phyloP scores from a whole-genome alignment of 1,140 invertebrate species.

The Elymnias hypermnestra region DNA sequence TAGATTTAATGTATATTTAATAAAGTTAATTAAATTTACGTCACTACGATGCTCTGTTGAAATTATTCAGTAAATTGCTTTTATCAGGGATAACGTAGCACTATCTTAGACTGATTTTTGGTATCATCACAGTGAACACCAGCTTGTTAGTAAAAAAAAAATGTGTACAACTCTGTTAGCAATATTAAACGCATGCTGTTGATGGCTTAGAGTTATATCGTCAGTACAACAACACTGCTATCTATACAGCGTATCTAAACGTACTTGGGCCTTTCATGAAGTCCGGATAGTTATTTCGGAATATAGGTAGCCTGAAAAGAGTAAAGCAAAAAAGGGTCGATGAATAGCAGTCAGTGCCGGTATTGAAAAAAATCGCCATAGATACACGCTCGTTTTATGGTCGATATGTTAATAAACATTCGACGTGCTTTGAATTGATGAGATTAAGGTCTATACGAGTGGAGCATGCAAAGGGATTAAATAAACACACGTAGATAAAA shows the following conservation, averaged over 20 bases:
- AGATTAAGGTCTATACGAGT: slow-evolving; percentile 28
- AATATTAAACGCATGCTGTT: no score
- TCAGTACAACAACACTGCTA: not conserved
- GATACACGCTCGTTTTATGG: slow-evolving; percentile 48
- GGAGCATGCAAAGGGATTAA: slow-evolving; percentile 25
- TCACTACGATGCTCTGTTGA: no score
- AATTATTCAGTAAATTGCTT: no score
- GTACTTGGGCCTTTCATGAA: slow-evolving; percentile 4
- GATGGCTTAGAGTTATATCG: no score
- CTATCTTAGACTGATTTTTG: no score
- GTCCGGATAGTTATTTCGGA: slow-evolving; percentile 4
- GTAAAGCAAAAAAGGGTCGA: slow-evolving; percentile 33
- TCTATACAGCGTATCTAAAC: not conserved
- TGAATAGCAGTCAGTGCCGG: slow-evolving; percentile 41
- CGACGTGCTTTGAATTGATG: slow-evolving; percentile 37
- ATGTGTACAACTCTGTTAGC: no score
- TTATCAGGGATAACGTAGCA: no score
- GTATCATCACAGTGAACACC: no score
- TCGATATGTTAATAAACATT: slow-evolving; percentile 65
- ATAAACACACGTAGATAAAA: slow-evolving; percentile 11
- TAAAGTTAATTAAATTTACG: no score
- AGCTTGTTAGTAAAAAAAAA: no score
- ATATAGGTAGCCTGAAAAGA: slow-evolving; percentile 7
- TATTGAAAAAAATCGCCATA: slow-evolving; percentile 46
- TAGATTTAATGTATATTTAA: no score